Conservation (phyloP, 2,113 vertebrate species). For the Centropristis striata region DNA sequence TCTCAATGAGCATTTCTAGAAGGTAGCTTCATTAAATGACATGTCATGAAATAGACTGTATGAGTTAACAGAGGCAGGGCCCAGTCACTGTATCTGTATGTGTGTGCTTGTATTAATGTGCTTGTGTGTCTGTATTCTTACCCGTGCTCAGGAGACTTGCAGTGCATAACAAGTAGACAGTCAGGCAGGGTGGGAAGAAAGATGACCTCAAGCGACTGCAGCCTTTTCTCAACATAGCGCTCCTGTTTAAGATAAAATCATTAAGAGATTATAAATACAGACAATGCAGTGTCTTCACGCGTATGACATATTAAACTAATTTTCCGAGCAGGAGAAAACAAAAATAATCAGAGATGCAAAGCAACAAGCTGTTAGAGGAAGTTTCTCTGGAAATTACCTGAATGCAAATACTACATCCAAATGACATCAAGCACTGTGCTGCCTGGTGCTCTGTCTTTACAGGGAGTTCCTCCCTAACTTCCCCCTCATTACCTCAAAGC, state of each 20-base stretch:
- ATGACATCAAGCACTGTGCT: background rate
- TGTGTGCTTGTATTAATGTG: background rate
- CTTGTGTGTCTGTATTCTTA: slow-evolving; percentile 29
- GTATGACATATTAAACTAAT: background rate
- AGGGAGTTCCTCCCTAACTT: slow-evolving; percentile 17
- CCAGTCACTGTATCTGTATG: no score
- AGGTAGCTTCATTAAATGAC: background rate
- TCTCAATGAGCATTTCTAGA: background rate
- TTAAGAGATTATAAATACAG: background rate
- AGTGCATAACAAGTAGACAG: slow-evolving; percentile 30
- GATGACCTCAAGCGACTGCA: background rate
- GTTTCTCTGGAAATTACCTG: slow-evolving; percentile 38
- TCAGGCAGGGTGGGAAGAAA: background rate
- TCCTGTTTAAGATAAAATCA: slow-evolving; percentile 1
- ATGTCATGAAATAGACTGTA: background rate
- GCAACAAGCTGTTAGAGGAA: background rate
- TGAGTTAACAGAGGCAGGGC: background rate
- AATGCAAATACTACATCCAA: slow-evolving; percentile 30
- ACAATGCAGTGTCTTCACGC: background rate
- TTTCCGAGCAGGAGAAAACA: background rate
- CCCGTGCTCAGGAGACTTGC: slow-evolving; percentile 52
- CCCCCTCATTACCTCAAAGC: slow-evolving; percentile 21
- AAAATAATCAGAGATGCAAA: background rate
- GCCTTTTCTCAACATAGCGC: slow-evolving; percentile 29
- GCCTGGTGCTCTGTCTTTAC: background rate